A percentile compares a stretch with the other conserved stretches of the same genome.
These are phyloP conservation scores for Esperia sulphurella DNA, from an alignment of 2,888 invertebrate genomes.

Conservation along the genomic window DNA sequence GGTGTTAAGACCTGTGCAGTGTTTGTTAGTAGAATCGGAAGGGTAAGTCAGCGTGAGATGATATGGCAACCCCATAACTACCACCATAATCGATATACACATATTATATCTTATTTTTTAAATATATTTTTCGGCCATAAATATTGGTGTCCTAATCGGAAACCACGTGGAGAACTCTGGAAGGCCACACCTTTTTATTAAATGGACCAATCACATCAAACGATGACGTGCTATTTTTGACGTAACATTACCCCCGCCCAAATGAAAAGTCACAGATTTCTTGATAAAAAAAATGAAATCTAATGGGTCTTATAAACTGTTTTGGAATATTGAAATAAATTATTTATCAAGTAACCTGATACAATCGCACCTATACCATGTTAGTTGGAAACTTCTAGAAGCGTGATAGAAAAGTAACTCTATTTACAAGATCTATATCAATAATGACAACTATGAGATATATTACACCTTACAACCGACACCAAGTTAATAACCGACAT, in stretches of 20 bases:
- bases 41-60: constrained; percentile 73
- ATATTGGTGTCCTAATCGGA: constrained; percentile 30
- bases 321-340: neutral
- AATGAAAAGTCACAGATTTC: constrained; percentile 43
- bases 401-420: constrained; percentile 65
- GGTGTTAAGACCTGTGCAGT: constrained; percentile 74
- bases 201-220: constrained; percentile 18
- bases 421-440: constrained; percentile 58
- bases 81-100: constrained; percentile 71
- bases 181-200: constrained; percentile 59
- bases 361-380: constrained; percentile 48
- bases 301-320: constrained; percentile 12
- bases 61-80: constrained; percentile 70
- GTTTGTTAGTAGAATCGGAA: constrained; percentile 70
- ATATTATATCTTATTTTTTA: constrained; percentile 40
- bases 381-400: constrained; percentile 74
- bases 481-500: constrained; percentile 62
- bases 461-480: constrained; percentile 47
- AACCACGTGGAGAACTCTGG: constrained; percentile 78
- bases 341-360: constrained; percentile 65
- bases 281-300: constrained; percentile 42
- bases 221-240: constrained; percentile 28
- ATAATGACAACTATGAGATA: constrained; percentile 40
- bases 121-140: constrained; percentile 48
- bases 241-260: constrained; percentile 37